Evolutionary conservation across 1,140 invertebrate species (phyloP).

Genomic region (Theocolax elegans): DNA sequence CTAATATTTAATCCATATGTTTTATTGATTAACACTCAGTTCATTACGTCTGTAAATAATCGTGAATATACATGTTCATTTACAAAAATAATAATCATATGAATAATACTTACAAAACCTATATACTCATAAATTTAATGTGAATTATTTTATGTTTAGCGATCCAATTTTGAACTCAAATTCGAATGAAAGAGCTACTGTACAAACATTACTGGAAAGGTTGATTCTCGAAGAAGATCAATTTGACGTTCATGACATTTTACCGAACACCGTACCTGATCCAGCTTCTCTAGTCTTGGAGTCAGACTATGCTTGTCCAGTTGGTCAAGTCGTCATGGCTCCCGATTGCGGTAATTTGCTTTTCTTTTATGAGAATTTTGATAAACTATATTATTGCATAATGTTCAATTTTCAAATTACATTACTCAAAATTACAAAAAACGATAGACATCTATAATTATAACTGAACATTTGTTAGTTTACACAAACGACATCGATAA

Average conservation of each 20-base stretch:
- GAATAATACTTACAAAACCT: too few species aligned
- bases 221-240: slow-evolving; percentile 92
- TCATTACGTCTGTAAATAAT: slow-evolving; percentile 57
- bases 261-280: slow-evolving; percentile 94
- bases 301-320: slow-evolving; percentile 92
- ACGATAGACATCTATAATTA: too few species aligned
- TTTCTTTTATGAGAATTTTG: too few species aligned
- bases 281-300: slow-evolving; percentile 85
- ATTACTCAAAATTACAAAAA: too few species aligned
- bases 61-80: slow-evolving; percentile 33
- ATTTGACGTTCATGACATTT: slow-evolving; percentile 90
- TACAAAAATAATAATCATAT: background rate
- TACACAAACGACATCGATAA: too few species aligned
- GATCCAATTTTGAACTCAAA: slow-evolving; percentile 90
- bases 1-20: slow-evolving; percentile 25
- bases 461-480: too few species aligned
- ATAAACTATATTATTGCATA: too few species aligned
- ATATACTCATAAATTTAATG: background rate
- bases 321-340: slow-evolving; percentile 91
- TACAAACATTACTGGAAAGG: slow-evolving; percentile 85
- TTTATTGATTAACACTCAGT: slow-evolving; percentile 1
- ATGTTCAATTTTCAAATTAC: too few species aligned
- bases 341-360: slow-evolving; percentile 85
- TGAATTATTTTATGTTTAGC: slow-evolving; percentile 67
- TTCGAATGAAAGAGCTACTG: slow-evolving; percentile 85